phyloP scores from a whole-genome alignment of 2,888 invertebrate genomes.

The Meghimatium bilineatum region DNA sequence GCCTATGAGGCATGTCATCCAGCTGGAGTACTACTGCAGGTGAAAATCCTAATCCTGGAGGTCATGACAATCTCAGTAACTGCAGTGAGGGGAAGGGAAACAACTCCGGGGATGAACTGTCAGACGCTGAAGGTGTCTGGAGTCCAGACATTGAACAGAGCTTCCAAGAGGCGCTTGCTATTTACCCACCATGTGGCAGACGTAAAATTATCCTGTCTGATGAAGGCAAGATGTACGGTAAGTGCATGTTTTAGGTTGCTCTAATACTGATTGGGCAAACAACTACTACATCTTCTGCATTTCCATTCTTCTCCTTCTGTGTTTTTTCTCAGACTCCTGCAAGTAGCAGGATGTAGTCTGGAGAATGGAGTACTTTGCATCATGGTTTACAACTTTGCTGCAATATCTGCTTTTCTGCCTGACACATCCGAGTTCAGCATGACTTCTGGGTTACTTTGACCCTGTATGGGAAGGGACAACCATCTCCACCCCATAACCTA shows the following conservation, averaged over 20 bases:
- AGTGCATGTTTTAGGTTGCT: conserved; percentile 80
- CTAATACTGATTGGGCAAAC: too few species aligned
- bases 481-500: too few species aligned
- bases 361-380: too few species aligned
- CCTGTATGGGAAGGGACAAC: too few species aligned
- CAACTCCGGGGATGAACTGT: conserved; percentile 92
- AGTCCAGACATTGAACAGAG: conserved; percentile 99
- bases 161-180: conserved; percentile 99
- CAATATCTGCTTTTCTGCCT: too few species aligned
- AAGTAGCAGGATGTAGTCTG: too few species aligned
- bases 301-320: too few species aligned
- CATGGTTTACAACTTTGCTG: too few species aligned
- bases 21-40: conserved; percentile 67
- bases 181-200: conserved; percentile 99
- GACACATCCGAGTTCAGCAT: too few species aligned
- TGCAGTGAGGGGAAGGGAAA: conserved; percentile 78
- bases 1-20: conserved; percentile 57
- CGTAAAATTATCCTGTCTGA: conserved; percentile 99
- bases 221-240: conserved; percentile 99
- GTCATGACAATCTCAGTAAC: conserved; percentile 49
- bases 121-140: conserved; percentile 99
- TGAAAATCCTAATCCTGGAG: conserved; percentile 47
- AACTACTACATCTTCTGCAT: too few species aligned
- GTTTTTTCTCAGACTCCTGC: too few species aligned
- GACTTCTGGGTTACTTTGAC: too few species aligned